phyloP scores from a whole-genome alignment of 2,113 vertebrate genomes.

The Toxotes chatareus region DNA sequence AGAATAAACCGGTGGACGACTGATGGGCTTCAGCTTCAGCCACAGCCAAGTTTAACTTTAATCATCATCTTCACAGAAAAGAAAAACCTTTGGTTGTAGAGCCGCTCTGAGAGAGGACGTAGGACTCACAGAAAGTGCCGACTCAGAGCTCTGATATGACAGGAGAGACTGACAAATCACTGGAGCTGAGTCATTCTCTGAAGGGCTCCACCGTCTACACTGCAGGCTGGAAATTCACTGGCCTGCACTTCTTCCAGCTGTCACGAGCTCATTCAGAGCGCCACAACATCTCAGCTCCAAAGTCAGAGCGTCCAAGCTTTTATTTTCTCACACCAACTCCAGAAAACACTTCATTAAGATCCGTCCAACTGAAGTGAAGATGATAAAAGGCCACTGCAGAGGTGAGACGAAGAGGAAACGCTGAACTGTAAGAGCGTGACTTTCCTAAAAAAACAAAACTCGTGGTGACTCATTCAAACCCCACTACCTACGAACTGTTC shows the following conservation, averaged over 20 bases:
- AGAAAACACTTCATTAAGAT: too few relatives aligned
- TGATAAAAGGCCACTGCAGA: too few relatives aligned
- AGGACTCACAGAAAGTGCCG: background rate
- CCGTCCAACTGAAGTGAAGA: too few relatives aligned
- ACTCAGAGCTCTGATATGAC: background rate
- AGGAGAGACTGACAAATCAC: background rate
- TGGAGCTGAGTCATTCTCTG: background rate
- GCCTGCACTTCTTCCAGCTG: background rate
- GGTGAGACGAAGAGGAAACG: too few relatives aligned
- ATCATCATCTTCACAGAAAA: background rate
- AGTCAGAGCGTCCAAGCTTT: too few relatives aligned
- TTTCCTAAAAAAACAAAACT: background rate
- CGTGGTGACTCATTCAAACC: constrained; percentile 3
- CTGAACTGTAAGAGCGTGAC: too few relatives aligned
- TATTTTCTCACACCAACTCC: too few relatives aligned
- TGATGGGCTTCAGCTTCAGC: background rate
- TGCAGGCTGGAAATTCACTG: background rate
- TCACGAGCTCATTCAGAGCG: too few relatives aligned
- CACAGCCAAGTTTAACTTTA: background rate
- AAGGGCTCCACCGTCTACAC: background rate
- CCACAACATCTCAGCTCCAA: too few relatives aligned
- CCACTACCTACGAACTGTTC: background rate
- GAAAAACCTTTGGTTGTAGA: background rate
- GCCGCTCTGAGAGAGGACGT: too few relatives aligned
- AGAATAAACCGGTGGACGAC: background rate